Base-by-base conservation (phyloP, 2,797 vertebrate species). In the Coracias cyanogaster region DNA sequence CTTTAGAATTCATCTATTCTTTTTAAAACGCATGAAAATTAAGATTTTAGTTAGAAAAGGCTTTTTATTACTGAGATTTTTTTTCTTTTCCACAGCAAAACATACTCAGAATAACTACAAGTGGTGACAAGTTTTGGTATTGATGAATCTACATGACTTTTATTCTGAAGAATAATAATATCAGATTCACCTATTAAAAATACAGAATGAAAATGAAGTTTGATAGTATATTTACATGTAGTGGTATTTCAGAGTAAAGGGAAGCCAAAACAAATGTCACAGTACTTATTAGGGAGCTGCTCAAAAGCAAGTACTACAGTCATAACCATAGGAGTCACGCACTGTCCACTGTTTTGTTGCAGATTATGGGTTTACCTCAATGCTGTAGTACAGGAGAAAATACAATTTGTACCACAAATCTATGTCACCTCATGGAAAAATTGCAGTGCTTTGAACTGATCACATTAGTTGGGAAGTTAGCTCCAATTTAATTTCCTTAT, bases 401-500 rank as follows among this genome's bases (percentile, higher is more conserved):
- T 18, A 7, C 7, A 54, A 31, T 89, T 71, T 64, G 3, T 33
- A 25, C 65, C 0, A 2, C 12, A 33, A 24, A 39, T 67, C 37
- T 51, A 0, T 57, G 31, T 64, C 24, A 78, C 7, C 5, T 52
- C 37, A 35, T 92, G 33, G 54, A 84, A 84, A 46, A 67, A 57
- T 26, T 84, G 19, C 48, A 86, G 33, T 45, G 37, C 21, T 92
- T 79, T 83, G 64, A 83, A 72, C 29, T 72, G 45, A 86, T 91
- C 28, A 57, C 61, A 81, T 89, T 83, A 86, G 5, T 35, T 86
- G 58, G 31, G 31, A 67, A 57, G 41, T 45, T 67, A 92, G 45
- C 31, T 86, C 35, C 1, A 60, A 29, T 71, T 89, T 79, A 45
- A 86, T 94, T 91, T 93, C 52, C 48, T 84, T 82, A 41, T 67